These are phyloP conservation scores for Benthosema pterotum DNA, from an alignment of 2,797 vertebrate species.

Conservation along the genomic window DNA sequence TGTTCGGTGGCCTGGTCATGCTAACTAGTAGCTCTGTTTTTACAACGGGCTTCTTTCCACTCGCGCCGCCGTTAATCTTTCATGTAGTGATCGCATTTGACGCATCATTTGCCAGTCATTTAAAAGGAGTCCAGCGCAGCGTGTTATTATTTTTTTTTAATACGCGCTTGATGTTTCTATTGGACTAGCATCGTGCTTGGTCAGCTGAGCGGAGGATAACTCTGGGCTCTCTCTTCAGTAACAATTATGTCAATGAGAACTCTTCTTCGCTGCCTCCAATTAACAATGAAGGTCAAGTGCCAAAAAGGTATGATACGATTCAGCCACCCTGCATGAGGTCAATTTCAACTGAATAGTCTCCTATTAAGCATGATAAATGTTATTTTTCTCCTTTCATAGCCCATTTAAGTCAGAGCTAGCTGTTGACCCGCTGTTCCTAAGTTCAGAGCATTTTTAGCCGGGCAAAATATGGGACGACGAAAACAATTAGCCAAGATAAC, in stretches of 20 bases:
- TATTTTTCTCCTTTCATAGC: slow-evolving; percentile 75
- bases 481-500: slow-evolving; percentile 51
- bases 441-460: slow-evolving; percentile 37
- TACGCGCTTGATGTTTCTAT: slow-evolving; percentile 16
- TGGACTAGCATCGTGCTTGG: slow-evolving; percentile 59
- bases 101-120: neutral
- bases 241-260: slow-evolving; percentile 60
- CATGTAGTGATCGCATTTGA: slow-evolving; percentile 28
- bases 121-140: neutral
- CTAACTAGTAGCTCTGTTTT: slow-evolving; percentile 49
- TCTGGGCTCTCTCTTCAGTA: slow-evolving; percentile 70
- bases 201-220: slow-evolving; percentile 58
- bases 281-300: slow-evolving; percentile 68
- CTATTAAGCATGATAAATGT: slow-evolving; percentile 76
- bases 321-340: slow-evolving; percentile 75
- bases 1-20: slow-evolving; percentile 17
- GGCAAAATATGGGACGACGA: slow-evolving; percentile 39
- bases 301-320: slow-evolving; percentile 76
- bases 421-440: slow-evolving; percentile 30
- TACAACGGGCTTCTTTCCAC: slow-evolving; percentile 32
- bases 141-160: neutral
- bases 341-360: slow-evolving; percentile 77
- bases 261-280: slow-evolving; percentile 73
- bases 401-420: slow-evolving; percentile 64
- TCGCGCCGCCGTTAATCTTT: slow-evolving; percentile 9